Evolutionary conservation across 2,888 invertebrate species (phyloP).

Genomic region (Hoplodrina ambigua): DNA sequence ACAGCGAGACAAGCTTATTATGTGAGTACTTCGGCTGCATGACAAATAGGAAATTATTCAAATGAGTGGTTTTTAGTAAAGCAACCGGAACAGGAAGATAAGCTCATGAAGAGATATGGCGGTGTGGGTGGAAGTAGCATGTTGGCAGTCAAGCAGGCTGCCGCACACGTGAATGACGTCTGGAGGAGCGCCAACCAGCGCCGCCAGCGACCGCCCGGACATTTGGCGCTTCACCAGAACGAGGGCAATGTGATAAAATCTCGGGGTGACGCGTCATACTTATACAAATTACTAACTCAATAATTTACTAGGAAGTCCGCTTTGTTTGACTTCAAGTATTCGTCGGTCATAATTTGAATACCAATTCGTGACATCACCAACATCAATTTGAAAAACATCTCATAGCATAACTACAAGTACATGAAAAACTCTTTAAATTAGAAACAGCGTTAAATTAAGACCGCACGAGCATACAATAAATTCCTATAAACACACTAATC

Average conservation of each 20-base stretch:
- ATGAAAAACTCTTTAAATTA: not conserved
- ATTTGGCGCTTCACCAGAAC: slow-evolving; percentile 79
- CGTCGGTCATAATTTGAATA: not conserved
- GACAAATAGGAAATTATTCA: slow-evolving; percentile 33
- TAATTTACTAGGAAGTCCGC: slow-evolving; percentile 28
- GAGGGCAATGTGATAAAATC: slow-evolving; percentile 77
- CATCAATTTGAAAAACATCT: not conserved
- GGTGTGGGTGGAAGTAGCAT: slow-evolving; percentile 71
- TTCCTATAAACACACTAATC: slow-evolving; percentile 5
- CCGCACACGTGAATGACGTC: slow-evolving; percentile 77
- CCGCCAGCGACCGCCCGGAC: slow-evolving; percentile 69
- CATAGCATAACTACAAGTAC: not conserved
- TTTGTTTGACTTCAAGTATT: slow-evolving; percentile 1
- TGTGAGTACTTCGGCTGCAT: slow-evolving; percentile 6
- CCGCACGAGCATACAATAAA: slow-evolving; percentile 20
- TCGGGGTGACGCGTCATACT: slow-evolving; percentile 62
- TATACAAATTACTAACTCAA: slow-evolving; percentile 53
- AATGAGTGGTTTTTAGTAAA: slow-evolving; percentile 54
- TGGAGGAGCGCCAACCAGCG: slow-evolving; percentile 72
- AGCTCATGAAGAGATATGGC: slow-evolving; percentile 66
- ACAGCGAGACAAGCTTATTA: slow-evolving; percentile 20
- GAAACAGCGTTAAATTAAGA: slow-evolving; percentile 12
- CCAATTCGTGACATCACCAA: slow-evolving; percentile 5
- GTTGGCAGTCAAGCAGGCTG: slow-evolving; percentile 64
- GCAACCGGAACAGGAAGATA: slow-evolving; percentile 83